Conservation (phyloP, 1,140 invertebrate genomes). For the Armadillidium nasatum region DNA sequence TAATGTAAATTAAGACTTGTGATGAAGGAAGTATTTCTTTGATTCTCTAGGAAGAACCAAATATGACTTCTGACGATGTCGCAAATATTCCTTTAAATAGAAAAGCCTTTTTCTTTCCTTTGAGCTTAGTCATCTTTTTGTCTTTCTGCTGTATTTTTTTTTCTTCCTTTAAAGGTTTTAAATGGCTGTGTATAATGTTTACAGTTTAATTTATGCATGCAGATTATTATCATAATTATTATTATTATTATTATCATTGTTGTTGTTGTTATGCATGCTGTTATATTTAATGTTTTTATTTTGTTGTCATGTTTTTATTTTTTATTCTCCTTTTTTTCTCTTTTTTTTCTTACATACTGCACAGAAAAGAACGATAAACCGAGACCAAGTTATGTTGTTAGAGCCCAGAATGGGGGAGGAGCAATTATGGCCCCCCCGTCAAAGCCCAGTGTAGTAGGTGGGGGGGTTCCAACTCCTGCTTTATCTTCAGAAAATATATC, state of each 20-base stretch:
- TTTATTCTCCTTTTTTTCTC: background rate
- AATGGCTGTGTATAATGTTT: no score
- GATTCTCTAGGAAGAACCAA: no score
- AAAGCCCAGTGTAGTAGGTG: background rate
- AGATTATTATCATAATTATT: no score
- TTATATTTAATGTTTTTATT: background rate
- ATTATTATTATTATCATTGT: background rate
- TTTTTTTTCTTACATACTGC: background rate
- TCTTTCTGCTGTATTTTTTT: no score
- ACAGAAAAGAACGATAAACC: conserved; percentile 14
- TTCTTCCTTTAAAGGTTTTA: no score
- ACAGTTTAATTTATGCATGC: no score
- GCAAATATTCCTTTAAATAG: no score
- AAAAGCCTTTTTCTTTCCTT: no score
- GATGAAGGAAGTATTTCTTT: no score
- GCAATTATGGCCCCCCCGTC: background rate
- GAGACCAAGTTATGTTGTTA: conserved; percentile 35
- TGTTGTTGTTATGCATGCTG: background rate
- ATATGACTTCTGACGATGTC: no score
- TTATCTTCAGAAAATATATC: conserved; percentile 38
- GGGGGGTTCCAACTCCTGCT: conserved; percentile 30
- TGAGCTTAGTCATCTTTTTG: no score
- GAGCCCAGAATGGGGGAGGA: conserved; percentile 37
- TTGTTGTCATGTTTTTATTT: background rate
- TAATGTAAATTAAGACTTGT: no score